phyloP scores from a whole-genome alignment of 1,140 invertebrate genomes.

The Pseudomyrmex flavicornis region DNA sequence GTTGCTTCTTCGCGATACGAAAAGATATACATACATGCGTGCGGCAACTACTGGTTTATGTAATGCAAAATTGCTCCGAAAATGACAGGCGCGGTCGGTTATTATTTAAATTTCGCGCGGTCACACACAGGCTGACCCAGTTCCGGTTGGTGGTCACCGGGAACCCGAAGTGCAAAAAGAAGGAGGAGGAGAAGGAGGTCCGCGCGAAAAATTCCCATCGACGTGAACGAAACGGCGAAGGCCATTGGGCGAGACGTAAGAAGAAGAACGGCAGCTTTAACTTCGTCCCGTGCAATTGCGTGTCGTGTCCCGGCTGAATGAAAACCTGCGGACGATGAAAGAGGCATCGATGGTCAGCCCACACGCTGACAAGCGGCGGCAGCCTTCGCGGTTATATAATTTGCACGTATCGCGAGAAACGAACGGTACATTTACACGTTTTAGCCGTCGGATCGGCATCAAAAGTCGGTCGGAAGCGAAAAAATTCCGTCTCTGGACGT shows the following conservation, averaged over 20 bases:
- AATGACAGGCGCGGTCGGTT: conserved; percentile 72
- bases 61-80: conserved; percentile 77
- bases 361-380: conserved; percentile 47
- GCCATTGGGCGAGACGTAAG: conserved; percentile 17
- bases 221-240: conserved; percentile 22
- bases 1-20: conserved; percentile 37
- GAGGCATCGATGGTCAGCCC: conserved; percentile 49
- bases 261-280: conserved; percentile 31
- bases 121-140: conserved; percentile 63
- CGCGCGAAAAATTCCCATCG: conserved; percentile 32
- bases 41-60: conserved; percentile 70
- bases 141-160: conserved; percentile 36
- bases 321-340: conserved; percentile 60
- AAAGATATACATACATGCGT: conserved; percentile 68
- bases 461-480: conserved; percentile 52
- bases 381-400: conserved; percentile 45
- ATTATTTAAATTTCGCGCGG: conserved; percentile 78
- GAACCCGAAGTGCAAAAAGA: not conserved
- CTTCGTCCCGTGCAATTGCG: conserved; percentile 51
- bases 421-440: conserved; percentile 29
- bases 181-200: not conserved
- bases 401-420: conserved; percentile 33
- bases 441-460: not conserved
- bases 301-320: conserved; percentile 36
- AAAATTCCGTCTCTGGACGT: conserved; percentile 35